phyloP scores from a whole-genome alignment of 2,797 vertebrate genomes.

The Acropternis orthonyx region DNA sequence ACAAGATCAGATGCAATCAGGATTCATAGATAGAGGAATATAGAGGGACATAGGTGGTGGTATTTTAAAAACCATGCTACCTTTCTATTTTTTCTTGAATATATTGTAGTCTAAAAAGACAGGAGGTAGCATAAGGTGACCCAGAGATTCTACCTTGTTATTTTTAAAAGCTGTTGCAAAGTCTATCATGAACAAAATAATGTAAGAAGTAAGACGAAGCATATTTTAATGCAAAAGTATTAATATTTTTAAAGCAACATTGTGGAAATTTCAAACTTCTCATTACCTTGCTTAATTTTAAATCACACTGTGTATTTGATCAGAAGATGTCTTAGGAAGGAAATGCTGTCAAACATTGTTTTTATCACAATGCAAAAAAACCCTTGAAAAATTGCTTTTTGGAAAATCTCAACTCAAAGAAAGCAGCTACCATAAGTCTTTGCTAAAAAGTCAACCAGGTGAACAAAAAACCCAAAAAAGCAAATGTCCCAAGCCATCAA shows the following conservation, averaged over 20 bases:
- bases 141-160: neutral
- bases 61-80: neutral
- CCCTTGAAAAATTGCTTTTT: neutral
- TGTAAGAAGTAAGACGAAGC: neutral
- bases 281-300: neutral
- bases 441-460: neutral
- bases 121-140: neutral
- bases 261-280: neutral
- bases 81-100: neutral
- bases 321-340: neutral
- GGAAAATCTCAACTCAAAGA: neutral
- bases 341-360: neutral
- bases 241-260: neutral
- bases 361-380: neutral
- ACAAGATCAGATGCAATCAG: neutral
- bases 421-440: neutral
- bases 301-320: neutral
- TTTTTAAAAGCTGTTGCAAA: slow-evolving; percentile 1
- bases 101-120: neutral
- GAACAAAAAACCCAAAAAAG: neutral
- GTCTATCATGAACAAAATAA: neutral
- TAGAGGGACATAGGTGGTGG: accelerated
- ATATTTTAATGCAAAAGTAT: neutral
- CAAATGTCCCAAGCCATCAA: neutral
- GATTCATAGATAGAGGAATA: neutral